These are phyloP conservation scores for Ichneumoninae sp. DNA, from an alignment of 2,888 invertebrate genomes.

Conservation along the genomic window DNA sequence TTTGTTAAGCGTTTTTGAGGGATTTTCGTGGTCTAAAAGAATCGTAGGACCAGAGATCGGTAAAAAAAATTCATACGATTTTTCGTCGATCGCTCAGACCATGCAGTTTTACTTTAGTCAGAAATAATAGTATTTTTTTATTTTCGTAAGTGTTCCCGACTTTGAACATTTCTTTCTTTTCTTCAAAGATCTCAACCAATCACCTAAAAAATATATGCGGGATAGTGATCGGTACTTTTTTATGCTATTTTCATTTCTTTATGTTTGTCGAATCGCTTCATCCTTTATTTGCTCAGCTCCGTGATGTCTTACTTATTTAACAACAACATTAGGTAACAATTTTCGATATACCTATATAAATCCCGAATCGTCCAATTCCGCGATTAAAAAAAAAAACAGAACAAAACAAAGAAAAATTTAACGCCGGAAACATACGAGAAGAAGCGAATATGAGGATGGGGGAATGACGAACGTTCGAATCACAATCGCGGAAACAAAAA, in stretches of 20 bases:
- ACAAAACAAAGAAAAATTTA: not conserved
- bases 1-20: too few relatives aligned
- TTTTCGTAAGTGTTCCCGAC: too few relatives aligned
- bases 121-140: too few relatives aligned
- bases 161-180: too few relatives aligned
- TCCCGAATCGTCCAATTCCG: constrained; percentile 37
- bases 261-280: constrained; percentile 40
- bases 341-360: constrained; percentile 50
- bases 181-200: too few relatives aligned
- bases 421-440: constrained; percentile 41
- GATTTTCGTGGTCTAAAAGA: not conserved
- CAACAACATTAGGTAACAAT: constrained; percentile 72
- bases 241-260: not conserved
- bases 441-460: constrained; percentile 11
- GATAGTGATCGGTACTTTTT: too few relatives aligned
- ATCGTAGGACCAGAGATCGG: not conserved
- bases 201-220: too few relatives aligned
- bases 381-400: constrained; percentile 8
- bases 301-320: constrained; percentile 64
- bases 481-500: not conserved
- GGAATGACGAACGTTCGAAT: not conserved
- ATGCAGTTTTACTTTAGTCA: not conserved
- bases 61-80: too few relatives aligned
- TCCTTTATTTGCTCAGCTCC: constrained; percentile 59
- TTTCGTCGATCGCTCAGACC: too few relatives aligned